Evolutionary conservation across 2,888 invertebrate genomes (phyloP), one percentile per base, ranked within the genome.

Genomic region (Erebia palarica): DNA sequence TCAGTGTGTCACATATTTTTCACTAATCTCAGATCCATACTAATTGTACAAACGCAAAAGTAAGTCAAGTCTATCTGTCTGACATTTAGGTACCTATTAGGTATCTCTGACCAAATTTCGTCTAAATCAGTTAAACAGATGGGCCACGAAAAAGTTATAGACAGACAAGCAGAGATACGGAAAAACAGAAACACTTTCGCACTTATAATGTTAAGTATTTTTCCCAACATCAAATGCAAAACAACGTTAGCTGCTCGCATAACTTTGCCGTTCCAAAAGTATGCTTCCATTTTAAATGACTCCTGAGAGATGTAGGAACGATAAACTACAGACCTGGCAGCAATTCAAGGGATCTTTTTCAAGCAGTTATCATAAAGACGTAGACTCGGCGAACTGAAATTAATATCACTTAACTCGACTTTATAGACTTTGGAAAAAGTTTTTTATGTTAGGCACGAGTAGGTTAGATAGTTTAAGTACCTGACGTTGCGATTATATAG

Each of bases 361-460:
- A 3, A 55, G 10, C 16, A 55, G 53, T 68, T 63, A 55, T 60
- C 65, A 65, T 72, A 65, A 72, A 69, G 53, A 61, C 68, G 21
- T 44, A 59, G 65, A 27, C 61, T 57, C 65, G 44, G 68, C 59
- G 59, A 72, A 72, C 60, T 69, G 65, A 72, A 65, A 72, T 69
- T 72, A 72, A 68, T 72, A 72, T 72, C 72, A 55, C 59, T 59
- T 13, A 59, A 7, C 53, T 53, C 10, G 1, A 53, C 16, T 53
- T 53, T 16, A 18, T 53, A 16, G 53, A 53, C 53, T 53, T 36
- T 36, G 36, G 36, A 36, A 36, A 5, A 36, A 36, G 7, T 7
- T 36, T 36, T 36, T 36, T 36, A 36, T 36, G 36, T 7, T 36
- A 36, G 36, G 36, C 36, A 36, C 36, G 36, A 36, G 36, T 36